phyloP scores from a whole-genome alignment of 2,113 vertebrate species.

The Mesoclemmys tuberculata region DNA sequence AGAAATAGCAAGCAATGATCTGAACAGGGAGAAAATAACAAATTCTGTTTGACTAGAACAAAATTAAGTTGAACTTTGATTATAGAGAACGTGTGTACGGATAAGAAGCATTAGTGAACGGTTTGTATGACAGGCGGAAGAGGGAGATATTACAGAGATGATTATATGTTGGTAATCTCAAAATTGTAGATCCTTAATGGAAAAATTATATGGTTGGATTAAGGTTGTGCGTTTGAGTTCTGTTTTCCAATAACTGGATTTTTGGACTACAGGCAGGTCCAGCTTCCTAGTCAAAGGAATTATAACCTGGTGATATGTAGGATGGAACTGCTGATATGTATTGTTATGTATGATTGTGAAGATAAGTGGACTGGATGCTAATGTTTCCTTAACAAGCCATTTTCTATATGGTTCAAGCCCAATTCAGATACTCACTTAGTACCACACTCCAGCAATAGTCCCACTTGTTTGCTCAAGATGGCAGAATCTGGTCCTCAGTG shows the following conservation, averaged over 20 bases:
- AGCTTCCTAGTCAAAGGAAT: neutral
- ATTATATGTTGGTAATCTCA: neutral
- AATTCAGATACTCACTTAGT: neutral
- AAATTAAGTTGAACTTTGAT: neutral
- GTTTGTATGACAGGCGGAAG: neutral
- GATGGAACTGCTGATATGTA: neutral
- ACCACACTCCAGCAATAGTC: neutral
- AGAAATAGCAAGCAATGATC: neutral
- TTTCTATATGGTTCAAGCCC: neutral
- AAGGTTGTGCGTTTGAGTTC: slow-evolving; percentile 9
- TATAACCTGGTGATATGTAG: neutral
- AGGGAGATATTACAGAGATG: neutral
- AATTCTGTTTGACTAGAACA: slow-evolving; percentile 3
- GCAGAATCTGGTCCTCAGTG: neutral
- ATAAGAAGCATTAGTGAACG: neutral
- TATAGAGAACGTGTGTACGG: neutral
- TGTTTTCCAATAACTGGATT: slow-evolving; percentile 4
- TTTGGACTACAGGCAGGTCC: neutral
- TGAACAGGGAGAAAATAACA: slow-evolving; percentile 8
- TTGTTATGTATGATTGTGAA: neutral
- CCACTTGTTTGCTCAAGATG: neutral
- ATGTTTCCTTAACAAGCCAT: neutral
- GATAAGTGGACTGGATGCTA: slow-evolving; percentile 12
- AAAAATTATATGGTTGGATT: neutral
- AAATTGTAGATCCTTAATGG: neutral